Percentiles rank a stretch among this genome's conserved stretches.
phyloP scores from a whole-genome alignment of 2,113 vertebrate genomes.

The Amblyornis subalaris region DNA sequence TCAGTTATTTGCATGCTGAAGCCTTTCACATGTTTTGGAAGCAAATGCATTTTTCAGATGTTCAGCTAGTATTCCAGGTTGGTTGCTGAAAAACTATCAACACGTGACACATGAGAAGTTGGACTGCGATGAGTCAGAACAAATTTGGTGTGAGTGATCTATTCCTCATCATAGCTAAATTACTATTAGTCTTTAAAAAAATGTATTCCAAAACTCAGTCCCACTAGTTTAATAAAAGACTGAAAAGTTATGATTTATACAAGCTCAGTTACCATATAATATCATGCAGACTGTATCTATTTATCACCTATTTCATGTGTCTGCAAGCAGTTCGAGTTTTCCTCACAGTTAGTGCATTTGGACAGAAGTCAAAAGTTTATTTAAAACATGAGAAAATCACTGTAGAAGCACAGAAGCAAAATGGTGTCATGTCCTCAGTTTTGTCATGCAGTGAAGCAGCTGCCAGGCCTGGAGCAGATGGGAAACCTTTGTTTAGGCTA shows the following conservation, averaged over 20 bases:
- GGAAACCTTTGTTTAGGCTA: background rate
- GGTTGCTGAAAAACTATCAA: slow-evolving; percentile 52
- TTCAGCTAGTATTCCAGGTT: background rate
- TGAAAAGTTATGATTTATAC: slow-evolving; percentile 58
- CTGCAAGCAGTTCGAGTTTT: slow-evolving; percentile 47
- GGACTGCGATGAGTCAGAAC: slow-evolving; percentile 27
- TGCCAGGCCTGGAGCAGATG: background rate
- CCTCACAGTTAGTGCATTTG: slow-evolving; percentile 44
- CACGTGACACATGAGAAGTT: slow-evolving; percentile 35
- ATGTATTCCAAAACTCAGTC: slow-evolving; percentile 32
- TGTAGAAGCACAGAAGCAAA: slow-evolving; percentile 54
- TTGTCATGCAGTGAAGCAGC: slow-evolving; percentile 1
- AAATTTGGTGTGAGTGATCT: slow-evolving; percentile 46
- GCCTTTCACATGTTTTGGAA: background rate
- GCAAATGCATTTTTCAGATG: background rate
- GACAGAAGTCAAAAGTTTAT: slow-evolving; percentile 58
- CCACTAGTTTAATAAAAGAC: slow-evolving; percentile 60
- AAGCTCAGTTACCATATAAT: slow-evolving; percentile 26
- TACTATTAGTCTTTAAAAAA: slow-evolving; percentile 32
- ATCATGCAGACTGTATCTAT: slow-evolving; percentile 29
- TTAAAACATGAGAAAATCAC: slow-evolving; percentile 63
- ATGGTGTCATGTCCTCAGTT: background rate
- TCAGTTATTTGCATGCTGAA: background rate
- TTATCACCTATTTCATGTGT: slow-evolving; percentile 67
- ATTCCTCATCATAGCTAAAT: slow-evolving; percentile 24